A percentile compares a stretch with the other conserved stretches of the same genome.
These are phyloP conservation scores for Zoroaster sp. DNA, from an alignment of 53 echinoderm and acorn worm species.

Conservation along the genomic window DNA sequence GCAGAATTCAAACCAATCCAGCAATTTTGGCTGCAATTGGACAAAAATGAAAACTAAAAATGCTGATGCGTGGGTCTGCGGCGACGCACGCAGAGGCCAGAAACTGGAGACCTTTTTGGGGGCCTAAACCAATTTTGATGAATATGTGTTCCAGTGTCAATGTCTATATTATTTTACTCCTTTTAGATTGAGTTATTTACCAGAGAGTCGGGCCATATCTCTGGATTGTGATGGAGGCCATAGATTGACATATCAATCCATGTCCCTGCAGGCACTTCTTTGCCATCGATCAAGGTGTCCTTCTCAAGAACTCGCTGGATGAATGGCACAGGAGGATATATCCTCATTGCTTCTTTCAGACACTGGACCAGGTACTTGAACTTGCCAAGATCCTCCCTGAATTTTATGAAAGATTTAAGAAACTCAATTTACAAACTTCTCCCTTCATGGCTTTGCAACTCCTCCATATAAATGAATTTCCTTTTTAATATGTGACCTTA, in stretches of 20 bases:
- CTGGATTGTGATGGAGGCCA: constrained; percentile 34
- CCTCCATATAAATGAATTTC: not conserved
- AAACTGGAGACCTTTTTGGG: too few relatives aligned
- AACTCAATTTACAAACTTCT: not conserved
- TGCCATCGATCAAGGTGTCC: constrained; percentile 15
- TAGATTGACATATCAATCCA: not conserved
- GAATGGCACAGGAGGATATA: constrained; percentile 42
- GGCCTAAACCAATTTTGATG: too few relatives aligned
- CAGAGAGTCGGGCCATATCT: not conserved
- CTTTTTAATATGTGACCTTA: not conserved
- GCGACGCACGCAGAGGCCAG: too few relatives aligned
- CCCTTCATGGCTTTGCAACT: not conserved
- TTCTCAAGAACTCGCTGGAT: not conserved
- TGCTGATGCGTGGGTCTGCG: too few relatives aligned
- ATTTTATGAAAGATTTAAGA: not conserved
- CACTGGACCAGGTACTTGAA: constrained; percentile 42
- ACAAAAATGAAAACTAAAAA: too few relatives aligned
- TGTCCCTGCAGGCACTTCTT: not conserved
- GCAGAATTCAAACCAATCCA: too few relatives aligned
- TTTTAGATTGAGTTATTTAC: not conserved
- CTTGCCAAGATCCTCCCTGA: constrained; percentile 53
- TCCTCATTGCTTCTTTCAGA: constrained; percentile 48
- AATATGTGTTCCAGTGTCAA: not conserved
- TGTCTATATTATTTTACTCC: not conserved
- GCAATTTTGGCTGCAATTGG: too few relatives aligned